Base-by-base conservation (phyloP, 2,888 invertebrate genomes). In the Sclerodermus sp. region DNA sequence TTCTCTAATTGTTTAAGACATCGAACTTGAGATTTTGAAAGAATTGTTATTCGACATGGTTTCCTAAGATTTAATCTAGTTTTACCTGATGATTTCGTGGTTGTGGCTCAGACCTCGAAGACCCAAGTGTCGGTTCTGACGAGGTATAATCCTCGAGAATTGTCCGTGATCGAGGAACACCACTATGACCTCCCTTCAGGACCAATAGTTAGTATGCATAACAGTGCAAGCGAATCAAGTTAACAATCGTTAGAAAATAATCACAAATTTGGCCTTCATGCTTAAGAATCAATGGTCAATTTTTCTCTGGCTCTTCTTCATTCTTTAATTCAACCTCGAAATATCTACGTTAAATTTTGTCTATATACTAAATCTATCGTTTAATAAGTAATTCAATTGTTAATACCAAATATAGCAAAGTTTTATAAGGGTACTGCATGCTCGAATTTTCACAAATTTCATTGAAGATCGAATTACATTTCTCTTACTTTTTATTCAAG, bases 151-250 rank as follows among this genome's bases (percentile, higher is more conserved):
- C 74, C 72, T 77, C 77, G 65, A 74, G 73, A 64, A 76, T 76
- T 59, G 76, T 75, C 76, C 77, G 73, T 68, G 76, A 65, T 62
- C 72, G 74, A 71, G 73, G 71, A 68, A 74, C 71, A 70, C 68
- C 74, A 74, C 70, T 74, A 65, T 77, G 76, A 73, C 76, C 76
- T 66, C 74, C 75, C 77, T 77, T 77, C 68, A 73, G 76, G 76
- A 77, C 70, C 74, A 71, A 71, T 73, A 72, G 76, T 78, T 78
- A 77, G 77, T 77, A 75, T 69, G 71, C 70, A 76, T 71, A 74
- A 71, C 70, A 72, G 74, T 73, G 68, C 73, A 75, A 73, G 71
- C 72, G 72, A 62, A 73, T 68, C 67, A 69, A 68, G 62, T 73
- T 70, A 67, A 70, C 65, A 71, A 63, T 60, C 64, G 59, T 65